Evolutionary conservation across 2,113 vertebrate genomes (phyloP).

Genomic region (Ardeotis arabs): DNA sequence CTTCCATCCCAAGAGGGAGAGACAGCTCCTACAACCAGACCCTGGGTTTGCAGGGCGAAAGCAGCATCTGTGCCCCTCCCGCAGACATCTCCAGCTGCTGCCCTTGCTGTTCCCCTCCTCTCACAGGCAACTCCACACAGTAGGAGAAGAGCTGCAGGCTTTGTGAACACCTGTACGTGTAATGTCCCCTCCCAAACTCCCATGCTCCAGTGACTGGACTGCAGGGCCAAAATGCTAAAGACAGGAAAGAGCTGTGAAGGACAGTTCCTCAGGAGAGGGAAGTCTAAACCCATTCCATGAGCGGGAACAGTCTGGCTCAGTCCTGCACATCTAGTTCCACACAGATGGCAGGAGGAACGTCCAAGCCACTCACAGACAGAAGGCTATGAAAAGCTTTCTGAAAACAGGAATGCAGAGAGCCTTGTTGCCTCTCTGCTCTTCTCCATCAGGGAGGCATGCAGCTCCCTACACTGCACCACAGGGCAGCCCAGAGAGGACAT

Average conservation of each 20-base stretch:
- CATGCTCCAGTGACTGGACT: background rate
- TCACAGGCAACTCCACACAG: fast-evolving
- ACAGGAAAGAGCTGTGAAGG: background rate
- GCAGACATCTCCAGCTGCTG: background rate
- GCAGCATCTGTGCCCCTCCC: background rate
- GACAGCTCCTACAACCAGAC: background rate
- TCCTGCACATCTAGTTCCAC: conserved; percentile 46
- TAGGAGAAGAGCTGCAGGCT: background rate
- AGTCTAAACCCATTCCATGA: conserved; percentile 40
- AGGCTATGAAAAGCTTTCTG: background rate
- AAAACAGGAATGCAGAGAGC: background rate
- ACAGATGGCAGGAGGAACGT: conserved; percentile 50
- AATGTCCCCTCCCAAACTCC: background rate
- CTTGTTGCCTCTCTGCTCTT: background rate
- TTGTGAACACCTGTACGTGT: background rate
- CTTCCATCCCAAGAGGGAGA: background rate
- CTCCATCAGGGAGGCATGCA: background rate
- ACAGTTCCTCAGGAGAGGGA: conserved; percentile 11
- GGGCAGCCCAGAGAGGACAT: background rate
- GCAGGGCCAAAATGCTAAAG: background rate
- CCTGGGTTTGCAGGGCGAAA: background rate
- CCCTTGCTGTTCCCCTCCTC: background rate
- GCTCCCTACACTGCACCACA: fast-evolving
- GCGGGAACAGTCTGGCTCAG: conserved; percentile 29
- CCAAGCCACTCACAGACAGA: background rate